These are phyloP conservation scores for Ailurus styani DNA, from an alignment of 2,113 vertebrate species.

Conservation along the genomic window DNA sequence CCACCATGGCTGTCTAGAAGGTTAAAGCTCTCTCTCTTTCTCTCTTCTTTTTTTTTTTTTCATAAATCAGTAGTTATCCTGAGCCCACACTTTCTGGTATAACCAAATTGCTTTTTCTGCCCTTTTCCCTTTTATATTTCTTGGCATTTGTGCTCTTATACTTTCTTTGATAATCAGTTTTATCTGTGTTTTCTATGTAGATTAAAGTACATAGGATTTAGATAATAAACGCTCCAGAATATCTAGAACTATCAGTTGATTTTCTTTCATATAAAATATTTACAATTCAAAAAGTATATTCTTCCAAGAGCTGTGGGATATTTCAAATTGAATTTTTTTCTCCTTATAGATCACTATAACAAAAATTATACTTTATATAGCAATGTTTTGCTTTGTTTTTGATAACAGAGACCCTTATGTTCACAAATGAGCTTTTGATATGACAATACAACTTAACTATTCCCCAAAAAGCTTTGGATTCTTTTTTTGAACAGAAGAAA, in stretches of 20 bases:
- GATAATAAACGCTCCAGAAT: not conserved
- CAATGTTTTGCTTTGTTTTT: not conserved
- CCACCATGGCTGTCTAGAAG: not conserved
- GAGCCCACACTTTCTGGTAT: not conserved
- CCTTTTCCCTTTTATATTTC: not conserved
- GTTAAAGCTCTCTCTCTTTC: not conserved
- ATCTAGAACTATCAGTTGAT: not conserved
- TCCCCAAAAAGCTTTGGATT: not conserved
- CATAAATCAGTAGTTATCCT: not conserved
- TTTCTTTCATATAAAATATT: not conserved
- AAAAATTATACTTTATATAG: not conserved
- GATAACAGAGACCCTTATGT: not conserved
- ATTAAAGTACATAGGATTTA: not conserved
- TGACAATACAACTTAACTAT: not conserved
- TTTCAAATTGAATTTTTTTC: not conserved
- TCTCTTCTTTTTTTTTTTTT: no score
- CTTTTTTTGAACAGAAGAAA: not conserved
- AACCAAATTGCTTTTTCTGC: not conserved
- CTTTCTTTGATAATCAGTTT: not conserved
- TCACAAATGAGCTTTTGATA: slow-evolving; percentile 14
- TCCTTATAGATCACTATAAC: not conserved
- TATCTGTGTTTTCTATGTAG: not conserved
- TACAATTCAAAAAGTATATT: not conserved
- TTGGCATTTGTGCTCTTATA: slow-evolving; percentile 8
- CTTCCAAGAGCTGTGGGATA: not conserved